phyloP scores from a whole-genome alignment of 2,888 invertebrate species.

The Napeogenes inachia region DNA sequence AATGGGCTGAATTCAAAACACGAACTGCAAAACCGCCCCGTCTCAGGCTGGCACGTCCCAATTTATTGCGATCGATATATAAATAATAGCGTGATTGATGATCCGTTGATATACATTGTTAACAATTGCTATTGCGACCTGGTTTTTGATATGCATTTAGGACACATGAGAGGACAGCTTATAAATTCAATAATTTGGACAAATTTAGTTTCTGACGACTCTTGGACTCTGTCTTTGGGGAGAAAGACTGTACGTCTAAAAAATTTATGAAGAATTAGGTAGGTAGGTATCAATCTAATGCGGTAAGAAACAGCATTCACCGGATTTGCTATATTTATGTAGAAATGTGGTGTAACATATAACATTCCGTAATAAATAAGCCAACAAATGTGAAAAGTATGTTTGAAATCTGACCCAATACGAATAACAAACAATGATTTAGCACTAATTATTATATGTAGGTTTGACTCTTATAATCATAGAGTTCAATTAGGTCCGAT shows the following conservation, averaged over 20 bases:
- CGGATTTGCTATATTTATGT: background rate
- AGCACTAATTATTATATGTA: too few species aligned
- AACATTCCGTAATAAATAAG: too few species aligned
- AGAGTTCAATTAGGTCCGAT: too few species aligned
- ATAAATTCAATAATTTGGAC: background rate
- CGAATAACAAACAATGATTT: too few species aligned
- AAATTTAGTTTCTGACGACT: background rate
- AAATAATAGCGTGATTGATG: slow-evolving; percentile 74
- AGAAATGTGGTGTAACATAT: background rate
- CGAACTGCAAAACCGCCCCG: slow-evolving; percentile 42
- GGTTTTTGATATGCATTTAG: slow-evolving; percentile 29
- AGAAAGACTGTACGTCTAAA: too few species aligned
- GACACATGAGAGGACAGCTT: slow-evolving; percentile 15
- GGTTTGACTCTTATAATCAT: too few species aligned
- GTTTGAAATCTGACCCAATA: too few species aligned
- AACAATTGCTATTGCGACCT: slow-evolving; percentile 36
- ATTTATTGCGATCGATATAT: slow-evolving; percentile 60
- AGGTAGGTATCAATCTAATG: too few species aligned
- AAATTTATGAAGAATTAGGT: too few species aligned
- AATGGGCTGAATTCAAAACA: slow-evolving; percentile 31
- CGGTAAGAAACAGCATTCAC: background rate
- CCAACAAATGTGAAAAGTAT: too few species aligned
- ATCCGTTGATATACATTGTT: slow-evolving; percentile 46
- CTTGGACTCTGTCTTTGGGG: too few species aligned
- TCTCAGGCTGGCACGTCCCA: slow-evolving; percentile 56